phyloP scores from a whole-genome alignment of 2,113 vertebrate species.

The Carassius auratus region DNA sequence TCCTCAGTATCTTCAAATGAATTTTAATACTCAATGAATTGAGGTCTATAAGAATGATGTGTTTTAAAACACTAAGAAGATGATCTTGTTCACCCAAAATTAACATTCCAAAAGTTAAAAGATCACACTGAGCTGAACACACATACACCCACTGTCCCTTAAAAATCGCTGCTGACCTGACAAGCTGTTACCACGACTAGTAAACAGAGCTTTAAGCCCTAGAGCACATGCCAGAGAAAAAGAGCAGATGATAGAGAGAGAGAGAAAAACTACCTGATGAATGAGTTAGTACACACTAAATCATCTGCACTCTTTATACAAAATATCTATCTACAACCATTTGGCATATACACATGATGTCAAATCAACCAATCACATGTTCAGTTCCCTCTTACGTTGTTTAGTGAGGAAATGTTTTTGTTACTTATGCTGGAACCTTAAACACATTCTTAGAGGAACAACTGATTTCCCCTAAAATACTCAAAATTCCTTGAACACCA shows the following conservation, averaged over 20 bases:
- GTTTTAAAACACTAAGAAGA: not conserved
- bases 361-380: not conserved
- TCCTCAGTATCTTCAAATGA: not conserved
- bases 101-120: not conserved
- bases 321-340: not conserved
- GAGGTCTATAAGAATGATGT: not conserved
- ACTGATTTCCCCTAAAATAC: not conserved
- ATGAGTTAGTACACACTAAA: not conserved
- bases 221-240: not conserved
- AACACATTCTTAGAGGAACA: not conserved
- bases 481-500: not conserved
- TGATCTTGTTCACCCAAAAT: not conserved
- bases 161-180: not conserved
- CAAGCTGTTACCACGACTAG: not conserved
- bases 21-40: not conserved
- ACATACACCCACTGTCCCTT: not conserved
- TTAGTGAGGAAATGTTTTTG: not conserved
- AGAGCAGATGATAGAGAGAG: not conserved
- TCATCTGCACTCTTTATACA: not conserved
- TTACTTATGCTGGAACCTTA: not conserved
- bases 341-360: not conserved
- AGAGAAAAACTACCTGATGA: not conserved
- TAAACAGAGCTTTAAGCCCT: not conserved
- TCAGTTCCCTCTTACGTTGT: not conserved
- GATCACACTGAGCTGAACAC: not conserved